Evolutionary conservation across 2,888 invertebrate genomes (phyloP), one percentile per base, ranked within the genome.

Genomic region (Entomobrya proxima): DNA sequence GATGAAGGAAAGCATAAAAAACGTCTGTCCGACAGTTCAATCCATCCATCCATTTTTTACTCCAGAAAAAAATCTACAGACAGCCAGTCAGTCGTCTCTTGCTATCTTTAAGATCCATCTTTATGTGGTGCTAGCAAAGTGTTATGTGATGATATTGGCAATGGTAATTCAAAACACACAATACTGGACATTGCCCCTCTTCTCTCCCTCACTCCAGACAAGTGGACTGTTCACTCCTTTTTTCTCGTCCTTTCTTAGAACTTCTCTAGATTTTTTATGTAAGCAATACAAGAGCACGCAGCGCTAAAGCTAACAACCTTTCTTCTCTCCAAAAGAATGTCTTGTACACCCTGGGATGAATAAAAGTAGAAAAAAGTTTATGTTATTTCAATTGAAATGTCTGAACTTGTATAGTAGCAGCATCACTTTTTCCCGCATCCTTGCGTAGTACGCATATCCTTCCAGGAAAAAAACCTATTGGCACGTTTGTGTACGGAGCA

Each of bases 81-180:
- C 30, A 37, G 37, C 40, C 76, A 76, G 76, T 76, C 76, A 76
- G 27, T 40, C 76, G 55, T 76, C 76, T 58, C 40, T 4, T 9
- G n/a, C 58, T 76, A 11, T 32, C 30, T 37, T 76, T n/a, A 55
- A 55, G n/a, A 52, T 55, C 76, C 75, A 75, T 50, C 75, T 50
- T 76, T 52, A 37, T 32, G 47, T 47, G 47, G 47, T 7, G n/a
- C 27, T 72, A 27, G 30, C 13, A 21, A 61, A 67, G 67, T 37
- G 40, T n/a, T n/a, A 40, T 40, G 67, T 21, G 40, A 67, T 67
- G 67, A 40, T 67, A 24, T 40, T 37, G 67, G 40, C 40, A 67
- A 74, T 74, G 50, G 74, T 50, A 74, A 74, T 74, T 74, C 74
- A 74, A 74, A 69, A 69, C 37, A 72, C 40, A 76, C 35, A 37